Percentiles rank a stretch among this genome's conserved stretches.
Conservation (phyloP, 1,140 invertebrate genomes). For the silkworm (Bombyx mori) region ASM3026992v2 NC_085107.1:20359501-20360000, state of each 20-base stretch:
- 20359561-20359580: not conserved
- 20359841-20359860: slow-evolving; percentile 88
- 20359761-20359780: slow-evolving; percentile 42
- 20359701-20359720: slow-evolving; percentile 94
- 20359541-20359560: not conserved
- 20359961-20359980: not conserved
- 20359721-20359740: slow-evolving; percentile 94
- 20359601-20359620: slow-evolving; percentile 90
- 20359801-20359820: slow-evolving; percentile 90
- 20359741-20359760: slow-evolving; percentile 86
- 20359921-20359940: slow-evolving; percentile 85
- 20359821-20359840: slow-evolving; percentile 89
- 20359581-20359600: too few species aligned
- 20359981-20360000: not conserved
- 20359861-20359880: slow-evolving; percentile 94
- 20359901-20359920: slow-evolving; percentile 94
- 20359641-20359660: slow-evolving; percentile 97
- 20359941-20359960: slow-evolving; percentile 75
- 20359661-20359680: slow-evolving; percentile 92
- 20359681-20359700: slow-evolving; percentile 94
- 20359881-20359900: slow-evolving; percentile 91
- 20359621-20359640: slow-evolving; percentile 93
- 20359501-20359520: slow-evolving; percentile 21
- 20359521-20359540: slow-evolving; percentile 47
- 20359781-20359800: slow-evolving; percentile 55